Conservation (phyloP, 2,113 vertebrate genomes). For the Pionites leucogaster region DNA sequence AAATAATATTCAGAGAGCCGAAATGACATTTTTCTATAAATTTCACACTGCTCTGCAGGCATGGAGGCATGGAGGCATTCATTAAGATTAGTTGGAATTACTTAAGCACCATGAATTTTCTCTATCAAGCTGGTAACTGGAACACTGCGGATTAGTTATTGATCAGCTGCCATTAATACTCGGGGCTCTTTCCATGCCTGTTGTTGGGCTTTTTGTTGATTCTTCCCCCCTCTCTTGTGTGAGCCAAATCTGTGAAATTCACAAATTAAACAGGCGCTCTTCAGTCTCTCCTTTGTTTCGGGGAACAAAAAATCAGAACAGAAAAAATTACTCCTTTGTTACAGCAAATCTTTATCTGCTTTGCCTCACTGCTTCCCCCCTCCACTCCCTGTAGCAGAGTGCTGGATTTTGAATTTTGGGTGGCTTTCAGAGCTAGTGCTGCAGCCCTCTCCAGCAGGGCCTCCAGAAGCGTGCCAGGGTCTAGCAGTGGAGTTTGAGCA, state of each 20-base stretch:
- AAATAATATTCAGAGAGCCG: conserved; percentile 57
- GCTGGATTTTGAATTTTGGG: neutral
- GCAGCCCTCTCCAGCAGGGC: neutral
- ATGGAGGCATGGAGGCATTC: conserved; percentile 66
- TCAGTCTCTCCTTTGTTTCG: conserved; percentile 60
- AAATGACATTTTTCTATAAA: conserved; percentile 76
- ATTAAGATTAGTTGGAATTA: conserved; percentile 77
- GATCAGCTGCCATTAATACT: conserved; percentile 74
- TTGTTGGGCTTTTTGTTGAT: conserved; percentile 59
- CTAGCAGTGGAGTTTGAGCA: neutral
- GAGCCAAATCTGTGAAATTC: conserved; percentile 63
- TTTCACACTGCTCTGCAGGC: conserved; percentile 73
- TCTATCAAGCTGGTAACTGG: conserved; percentile 69
- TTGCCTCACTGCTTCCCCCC: neutral
- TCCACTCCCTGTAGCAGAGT: accelerated
- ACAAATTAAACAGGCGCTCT: conserved; percentile 48
- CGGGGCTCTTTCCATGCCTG: conserved; percentile 67
- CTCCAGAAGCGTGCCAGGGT: accelerated
- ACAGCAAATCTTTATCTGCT: neutral
- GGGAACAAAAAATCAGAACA: conserved; percentile 16
- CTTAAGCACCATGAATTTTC: conserved; percentile 72
- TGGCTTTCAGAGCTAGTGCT: neutral
- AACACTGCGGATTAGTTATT: conserved; percentile 74
- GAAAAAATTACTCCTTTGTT: conserved; percentile 37
- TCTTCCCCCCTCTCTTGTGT: conserved; percentile 25